phyloP scores from a whole-genome alignment of 2,888 invertebrate genomes.

The Polietes domitor region DNA sequence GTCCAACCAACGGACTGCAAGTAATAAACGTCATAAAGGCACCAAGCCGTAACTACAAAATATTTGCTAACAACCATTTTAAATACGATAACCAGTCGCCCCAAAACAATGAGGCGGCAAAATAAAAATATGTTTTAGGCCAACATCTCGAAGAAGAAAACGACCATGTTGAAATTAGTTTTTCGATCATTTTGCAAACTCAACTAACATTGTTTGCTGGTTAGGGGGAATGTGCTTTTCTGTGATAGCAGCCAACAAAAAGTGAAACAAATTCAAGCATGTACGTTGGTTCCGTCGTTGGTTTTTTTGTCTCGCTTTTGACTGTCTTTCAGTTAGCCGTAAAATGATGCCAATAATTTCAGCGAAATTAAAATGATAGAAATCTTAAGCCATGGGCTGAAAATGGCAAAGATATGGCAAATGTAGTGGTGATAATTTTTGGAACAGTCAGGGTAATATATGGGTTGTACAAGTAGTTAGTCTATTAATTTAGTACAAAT shows the following conservation, averaged over 20 bases:
- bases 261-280: not conserved
- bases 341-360: slow-evolving; percentile 41
- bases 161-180: not conserved
- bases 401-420: no score
- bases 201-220: not conserved
- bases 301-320: not conserved
- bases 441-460: no score
- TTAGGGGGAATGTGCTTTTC: not conserved
- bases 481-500: no score
- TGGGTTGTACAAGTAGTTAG: no score
- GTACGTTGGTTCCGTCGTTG: slow-evolving; percentile 2
- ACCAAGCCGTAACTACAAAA: slow-evolving; percentile 53
- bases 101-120: slow-evolving; percentile 12
- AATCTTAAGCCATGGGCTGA: slow-evolving; percentile 1
- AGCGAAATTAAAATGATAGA: slow-evolving; percentile 6
- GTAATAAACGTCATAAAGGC: slow-evolving; percentile 62
- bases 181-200: not conserved
- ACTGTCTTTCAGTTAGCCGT: not conserved
- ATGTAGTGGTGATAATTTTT: no score
- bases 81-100: slow-evolving; percentile 33
- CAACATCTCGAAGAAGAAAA: slow-evolving; percentile 13
- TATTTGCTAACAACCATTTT: slow-evolving; percentile 43
- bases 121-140: slow-evolving; percentile 41
- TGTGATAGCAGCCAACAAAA: slow-evolving; percentile 33
- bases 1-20: slow-evolving; percentile 4